A percentile compares a stretch with the other conserved stretches of the same genome.
Evolutionary conservation across 2,113 vertebrate genomes (phyloP).

Genomic region (Mus musculus): GRCm39 chr9:118325501-118326000

Average conservation of each 20-base stretch:
- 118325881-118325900: neutral
- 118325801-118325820: conserved; percentile 4
- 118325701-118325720: conserved; percentile 45
- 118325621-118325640: neutral
- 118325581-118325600: neutral
- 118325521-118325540: neutral
- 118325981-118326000: neutral
- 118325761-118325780: conserved; percentile 18
- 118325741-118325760: conserved; percentile 48
- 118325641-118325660: neutral
- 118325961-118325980: neutral
- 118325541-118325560: neutral
- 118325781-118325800: conserved; percentile 33
- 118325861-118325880: neutral
- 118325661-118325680: neutral
- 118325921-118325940: neutral
- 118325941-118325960: neutral
- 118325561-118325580: neutral
- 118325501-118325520: neutral
- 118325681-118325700: conserved; percentile 32
- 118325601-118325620: neutral
- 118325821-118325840: neutral
- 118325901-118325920: neutral
- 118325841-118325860: conserved; percentile 48
- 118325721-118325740: neutral